These are phyloP conservation scores for Gymnorhina tibicen DNA, from an alignment of 2,113 vertebrate genomes.

Conservation along the genomic window DNA sequence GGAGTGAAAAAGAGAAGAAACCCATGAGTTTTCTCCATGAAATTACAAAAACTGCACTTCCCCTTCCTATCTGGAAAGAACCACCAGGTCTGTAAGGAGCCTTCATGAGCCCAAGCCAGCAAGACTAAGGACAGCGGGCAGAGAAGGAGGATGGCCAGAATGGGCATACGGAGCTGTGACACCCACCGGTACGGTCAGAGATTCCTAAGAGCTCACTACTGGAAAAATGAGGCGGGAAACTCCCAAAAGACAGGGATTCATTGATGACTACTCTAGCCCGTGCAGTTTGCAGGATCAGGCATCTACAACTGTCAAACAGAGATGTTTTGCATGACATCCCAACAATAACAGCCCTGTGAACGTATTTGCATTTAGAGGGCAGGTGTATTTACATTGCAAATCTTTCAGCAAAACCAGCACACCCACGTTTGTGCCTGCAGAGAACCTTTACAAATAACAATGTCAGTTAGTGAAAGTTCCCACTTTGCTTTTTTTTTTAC, in stretches of 20 bases:
- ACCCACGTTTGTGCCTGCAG: neutral
- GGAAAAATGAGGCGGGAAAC: neutral
- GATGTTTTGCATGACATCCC: neutral
- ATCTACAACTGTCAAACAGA: neutral
- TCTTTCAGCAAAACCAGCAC: neutral
- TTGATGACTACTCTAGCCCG: neutral
- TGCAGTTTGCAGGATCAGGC: neutral
- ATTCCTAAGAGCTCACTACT: neutral
- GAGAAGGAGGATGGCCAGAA: neutral
- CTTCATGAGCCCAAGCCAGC: neutral
- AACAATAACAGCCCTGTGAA: neutral
- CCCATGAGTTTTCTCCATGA: neutral
- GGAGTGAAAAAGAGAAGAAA: neutral
- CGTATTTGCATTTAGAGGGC: neutral
- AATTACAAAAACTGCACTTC: neutral
- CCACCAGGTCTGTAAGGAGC: neutral
- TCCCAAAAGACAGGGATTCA: neutral
- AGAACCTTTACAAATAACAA: neutral
- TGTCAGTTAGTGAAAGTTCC: neutral
- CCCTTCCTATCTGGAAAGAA: neutral
- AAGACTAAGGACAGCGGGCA: neutral
- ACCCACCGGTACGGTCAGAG: neutral
- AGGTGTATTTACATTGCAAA: neutral
- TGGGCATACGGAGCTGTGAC: neutral
- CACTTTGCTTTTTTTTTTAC: neutral